Evolutionary conservation across 2,113 vertebrate genomes (phyloP), one percentile per base, ranked within the genome.

Genomic region (Poicephalus meyeri): DNA sequence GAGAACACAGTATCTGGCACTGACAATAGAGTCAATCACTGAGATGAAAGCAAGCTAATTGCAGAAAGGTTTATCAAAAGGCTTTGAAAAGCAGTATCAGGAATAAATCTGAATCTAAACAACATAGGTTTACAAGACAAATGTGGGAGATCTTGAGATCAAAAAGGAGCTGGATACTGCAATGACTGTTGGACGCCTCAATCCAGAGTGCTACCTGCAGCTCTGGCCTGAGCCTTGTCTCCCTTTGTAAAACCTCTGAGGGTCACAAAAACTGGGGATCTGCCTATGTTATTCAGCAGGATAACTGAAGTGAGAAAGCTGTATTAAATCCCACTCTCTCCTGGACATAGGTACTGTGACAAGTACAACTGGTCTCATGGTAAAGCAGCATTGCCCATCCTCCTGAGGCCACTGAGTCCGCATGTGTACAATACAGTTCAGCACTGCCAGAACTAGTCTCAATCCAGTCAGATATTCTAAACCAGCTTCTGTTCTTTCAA

Each of bases 401-500:
- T 74, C 61, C 65, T 5, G 10, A n/a, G 25, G 52, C 42, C 11
- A 14, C 25, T 90, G 26, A 33, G 19, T 8, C 81, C 39, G 42
- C 14, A 2, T 4, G 24, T 44, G 28, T 53, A 50, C 0, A 1
- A 35, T 0, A 1, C 28, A 35, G 76, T 56, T 88, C 80, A 86
- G 53, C 63, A 47, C 29, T 80, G 49, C 35, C 58, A 55, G 26
- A 72, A 61, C 37, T 70, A 60, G 61, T 31, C 35, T 80, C 25
- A 15, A 14, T 15, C n/a, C 63, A 76, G 49, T 2, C 50, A 80
- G 19, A 5, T 64, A 16, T 64, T 85, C 72, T 87, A 42, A 71
- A 93, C 13, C 25, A 58, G 21, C 47, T 74, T 25, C 17, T 96
- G 74, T 91, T 58, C 69, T 81, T 87, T 71, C 46, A 47, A 81